Evolutionary conservation across 2,888 invertebrate genomes (phyloP), one percentile per base, ranked within the genome.

Genomic region (Gnatocerus cornutus): DNA sequence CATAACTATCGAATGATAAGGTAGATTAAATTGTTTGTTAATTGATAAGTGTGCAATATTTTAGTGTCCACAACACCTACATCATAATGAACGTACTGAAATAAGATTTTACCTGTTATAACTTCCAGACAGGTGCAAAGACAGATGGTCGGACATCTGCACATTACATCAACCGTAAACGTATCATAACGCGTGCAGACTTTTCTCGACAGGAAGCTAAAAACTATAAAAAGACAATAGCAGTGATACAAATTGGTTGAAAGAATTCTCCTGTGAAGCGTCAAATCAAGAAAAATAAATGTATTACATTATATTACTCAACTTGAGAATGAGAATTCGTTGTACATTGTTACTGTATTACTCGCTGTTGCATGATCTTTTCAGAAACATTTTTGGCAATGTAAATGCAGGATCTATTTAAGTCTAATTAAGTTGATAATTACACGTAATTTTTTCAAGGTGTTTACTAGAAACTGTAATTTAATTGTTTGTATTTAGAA

Each of bases 111-210:
- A 13, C 33, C 41, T 59, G 9, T 37, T 30, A 1, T 29, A 9
- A 30, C 56, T 41, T 21, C 16, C 14, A 16, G 56, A 46, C 55
- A 65, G 65, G 65, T 65, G 65, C 33, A 27, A 53, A 56, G 41
- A 33, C 64, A 64, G 64, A 55, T 64, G 64, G 64, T 12, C 41
- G 41, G 39, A 16, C 62, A 62, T 52, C 62, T 62, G 62, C 52
- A 41, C 48, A n/a, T n/a, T 30, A 61, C 46, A 48, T 61, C 48
- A 37, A 48, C 9, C 61, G 33, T 33, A 33, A 33, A 33, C 33
- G 21, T 21, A 21, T 21, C 21, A 33, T 33, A 33, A 33, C 33
- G 2, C n/a, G 33, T 33, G 7, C 2, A 33, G 1, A 33, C 33
- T 33, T 2, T 33, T 33, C 9, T 9, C 7, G 33, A 33, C 10